Evolutionary conservation across 2,113 vertebrate genomes (phyloP).

Genomic region (Aptenodytes forsteri): DNA sequence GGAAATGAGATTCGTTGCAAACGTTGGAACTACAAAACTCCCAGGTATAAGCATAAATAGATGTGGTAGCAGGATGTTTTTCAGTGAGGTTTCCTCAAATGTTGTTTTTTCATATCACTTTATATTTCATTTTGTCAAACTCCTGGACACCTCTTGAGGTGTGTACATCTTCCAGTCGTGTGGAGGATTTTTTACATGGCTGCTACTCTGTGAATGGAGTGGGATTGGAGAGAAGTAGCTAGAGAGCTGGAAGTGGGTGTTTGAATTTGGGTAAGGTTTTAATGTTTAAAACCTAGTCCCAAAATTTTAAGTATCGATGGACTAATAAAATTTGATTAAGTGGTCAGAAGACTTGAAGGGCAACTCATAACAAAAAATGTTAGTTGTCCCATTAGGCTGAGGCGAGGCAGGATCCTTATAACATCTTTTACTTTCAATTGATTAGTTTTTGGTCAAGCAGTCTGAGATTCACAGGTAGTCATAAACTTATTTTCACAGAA

Average conservation of each 20-base stretch:
- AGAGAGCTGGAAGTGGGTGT: neutral
- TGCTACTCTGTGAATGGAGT: neutral
- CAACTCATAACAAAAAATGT: neutral
- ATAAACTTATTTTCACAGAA: neutral
- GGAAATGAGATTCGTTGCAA: neutral
- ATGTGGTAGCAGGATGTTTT: neutral
- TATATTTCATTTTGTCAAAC: neutral
- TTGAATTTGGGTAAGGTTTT: neutral
- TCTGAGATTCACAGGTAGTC: neutral
- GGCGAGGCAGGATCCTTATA: neutral
- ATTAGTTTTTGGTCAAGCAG: neutral
- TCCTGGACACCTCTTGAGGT: neutral
- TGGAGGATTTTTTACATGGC: neutral
- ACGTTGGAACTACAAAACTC: neutral
- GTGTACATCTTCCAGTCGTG: neutral
- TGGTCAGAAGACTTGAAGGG: neutral
- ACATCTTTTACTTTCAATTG: neutral
- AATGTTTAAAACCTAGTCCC: neutral
- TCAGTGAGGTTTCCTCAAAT: neutral
- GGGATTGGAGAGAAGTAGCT: neutral
- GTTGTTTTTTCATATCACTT: neutral
- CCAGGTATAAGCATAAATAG: neutral
- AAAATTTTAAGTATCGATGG: neutral
- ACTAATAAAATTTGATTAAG: neutral
- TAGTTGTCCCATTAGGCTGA: neutral